Base-by-base conservation (phyloP, 53 echinoderm and acorn worm species). In the Henricia sp. region DNA sequence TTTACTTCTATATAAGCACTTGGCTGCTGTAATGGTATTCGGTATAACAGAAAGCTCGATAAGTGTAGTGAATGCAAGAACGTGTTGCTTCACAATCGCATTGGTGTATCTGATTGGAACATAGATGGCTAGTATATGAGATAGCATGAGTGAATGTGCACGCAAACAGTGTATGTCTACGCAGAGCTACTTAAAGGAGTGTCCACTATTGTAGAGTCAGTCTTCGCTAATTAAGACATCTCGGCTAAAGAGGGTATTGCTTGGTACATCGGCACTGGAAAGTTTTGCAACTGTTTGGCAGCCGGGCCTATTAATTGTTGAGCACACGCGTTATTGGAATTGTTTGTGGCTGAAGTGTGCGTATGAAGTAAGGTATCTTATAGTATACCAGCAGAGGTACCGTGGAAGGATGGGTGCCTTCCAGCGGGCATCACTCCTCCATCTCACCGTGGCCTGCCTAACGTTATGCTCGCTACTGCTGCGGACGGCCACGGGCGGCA, bases 391-490 rank as follows among this genome's bases (percentile, higher is more conserved):
- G 33, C 62, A 3, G 62, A 60, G 30, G 9, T 32, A 34, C 32
- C 62, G 62, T 29, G 30, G 33, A 41, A 40, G 42, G 28, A 76
- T 76, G 76, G 24, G 57, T 27, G 39, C 41, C 16, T 30, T 57
- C 19, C 23, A 56, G 9, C 48, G 1, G 37, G 23, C 48, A 32
- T 46, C 70, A 2, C 27, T 40, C 6, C 23, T 76, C 3, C 76
- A 76, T 76, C 59, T 76, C 41, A 30, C 59, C 39, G 58, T 76
- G 28, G 26, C 59, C 16, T 76, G 44, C 35, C 80, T 80, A 34
- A 48, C 48, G 46, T 12, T 80, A 29, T 64, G 63, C 11, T 43
- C 80, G 33, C 52, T n/a, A n/a, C n/a, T 80, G 14, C 65, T 64
- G 6, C 42, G 44, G 63, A 32, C 63, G 20, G 80, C 64, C 1